Evolutionary conservation across 2,888 invertebrate genomes (phyloP), one percentile per base, ranked within the genome.

Genomic region (Xestia xanthographa): DNA sequence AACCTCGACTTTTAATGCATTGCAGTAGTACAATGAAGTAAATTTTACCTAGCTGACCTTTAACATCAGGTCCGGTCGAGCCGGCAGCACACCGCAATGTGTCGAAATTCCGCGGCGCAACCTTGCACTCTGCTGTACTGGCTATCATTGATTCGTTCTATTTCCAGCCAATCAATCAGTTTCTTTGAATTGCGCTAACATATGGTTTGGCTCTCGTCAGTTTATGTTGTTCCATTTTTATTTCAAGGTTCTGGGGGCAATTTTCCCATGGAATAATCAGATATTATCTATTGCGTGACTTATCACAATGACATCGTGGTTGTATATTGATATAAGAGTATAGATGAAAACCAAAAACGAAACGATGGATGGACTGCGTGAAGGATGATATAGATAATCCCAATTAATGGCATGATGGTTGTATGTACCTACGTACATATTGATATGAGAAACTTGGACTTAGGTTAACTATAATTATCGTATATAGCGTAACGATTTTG

Each of bases 1-100:
- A 65, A 29, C 77, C 72, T 77, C 72, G 83, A 72, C 67, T 63
- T 70, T 71, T 66, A 14, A 70, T 74, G 78, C 74, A 85, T 77
- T 83, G 83, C 86, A 74, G 83, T 84, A 70, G 60, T 69, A 84
- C 17, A 71, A 41, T 81, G 43, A 74, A 68, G 86, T 82, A 34
- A 63, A 72, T 66, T 69, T 29, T 82, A 62, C 29, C 60, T 69
- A 74, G 73, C 38, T 83, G 86, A 83, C 86, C 83, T 85, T 77
- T 85, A 22, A 20, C 62, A 50, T 45, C 69, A n/a, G 72, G 62
- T 14, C 5, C 63, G 80, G 62, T 45, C 45, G 38, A 50, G 56
- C 4, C n/a, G 22, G 43, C 58, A 53, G 38, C 69, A 68, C 73
- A 65, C 69, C 66, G 71, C 77, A 72, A 67, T 72, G 72, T 74